Evolutionary conservation across 2,797 vertebrate species (phyloP).

Genomic region (Lutjanus argentimaculatus): DNA sequence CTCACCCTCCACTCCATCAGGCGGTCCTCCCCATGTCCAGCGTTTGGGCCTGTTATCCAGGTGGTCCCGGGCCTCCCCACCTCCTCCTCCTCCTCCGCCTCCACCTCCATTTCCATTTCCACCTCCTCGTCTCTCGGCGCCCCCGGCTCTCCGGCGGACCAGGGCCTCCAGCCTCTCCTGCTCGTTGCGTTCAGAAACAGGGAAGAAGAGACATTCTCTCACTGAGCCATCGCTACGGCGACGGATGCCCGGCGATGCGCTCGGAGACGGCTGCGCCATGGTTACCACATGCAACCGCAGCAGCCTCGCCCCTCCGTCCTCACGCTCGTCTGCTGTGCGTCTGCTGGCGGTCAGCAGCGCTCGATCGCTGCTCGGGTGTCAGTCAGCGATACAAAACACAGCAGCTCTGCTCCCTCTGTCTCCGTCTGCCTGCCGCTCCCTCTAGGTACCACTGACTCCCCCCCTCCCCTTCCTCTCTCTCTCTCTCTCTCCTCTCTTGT

Average conservation of each 20-base stretch:
- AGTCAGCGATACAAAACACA: slow-evolving; percentile 52
- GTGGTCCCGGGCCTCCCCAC: slow-evolving; percentile 57
- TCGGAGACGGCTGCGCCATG: slow-evolving; percentile 85
- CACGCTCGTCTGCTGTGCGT: slow-evolving; percentile 38
- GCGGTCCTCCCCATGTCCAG: slow-evolving; percentile 93
- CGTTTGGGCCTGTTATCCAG: slow-evolving; percentile 95
- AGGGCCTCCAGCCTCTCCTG: slow-evolving; percentile 97
- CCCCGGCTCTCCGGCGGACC: slow-evolving; percentile 90
- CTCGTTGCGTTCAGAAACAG: slow-evolving; percentile 87
- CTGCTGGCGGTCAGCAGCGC: slow-evolving; percentile 40
- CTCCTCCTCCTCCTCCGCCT: slow-evolving; percentile 46
- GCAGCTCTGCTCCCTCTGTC: slow-evolving; percentile 46
- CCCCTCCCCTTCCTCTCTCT: slow-evolving; percentile 33
- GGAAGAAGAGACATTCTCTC: slow-evolving; percentile 87
- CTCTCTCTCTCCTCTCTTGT: slow-evolving; percentile 40
- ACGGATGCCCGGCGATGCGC: slow-evolving; percentile 79
- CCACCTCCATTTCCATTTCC: slow-evolving; percentile 42
- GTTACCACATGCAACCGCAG: slow-evolving; percentile 75
- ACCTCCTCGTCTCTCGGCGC: slow-evolving; percentile 75
- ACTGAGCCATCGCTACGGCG: slow-evolving; percentile 88
- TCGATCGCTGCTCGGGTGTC: slow-evolving; percentile 45
- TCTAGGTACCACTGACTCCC: slow-evolving; percentile 45
- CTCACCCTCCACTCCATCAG: slow-evolving; percentile 86
- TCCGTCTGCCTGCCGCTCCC: slow-evolving; percentile 44
- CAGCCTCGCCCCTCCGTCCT: slow-evolving; percentile 72